These are phyloP conservation scores for Pseudomyrmex sp. DNA, from an alignment of 1,140 invertebrate species.

Conservation along the genomic window DNA sequence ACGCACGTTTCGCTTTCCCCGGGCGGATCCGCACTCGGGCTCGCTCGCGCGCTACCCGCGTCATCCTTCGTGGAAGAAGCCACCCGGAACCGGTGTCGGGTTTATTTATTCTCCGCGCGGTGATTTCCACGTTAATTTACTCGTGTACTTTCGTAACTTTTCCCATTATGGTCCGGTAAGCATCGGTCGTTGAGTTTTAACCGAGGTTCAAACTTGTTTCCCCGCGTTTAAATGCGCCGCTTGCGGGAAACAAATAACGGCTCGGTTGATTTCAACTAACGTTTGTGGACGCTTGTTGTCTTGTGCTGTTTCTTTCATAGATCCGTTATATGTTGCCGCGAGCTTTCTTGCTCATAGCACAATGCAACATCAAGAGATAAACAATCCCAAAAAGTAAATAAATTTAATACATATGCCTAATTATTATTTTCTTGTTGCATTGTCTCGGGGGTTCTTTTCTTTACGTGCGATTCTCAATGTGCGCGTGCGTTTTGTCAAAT, in stretches of 20 bases:
- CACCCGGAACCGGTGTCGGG: slow-evolving; percentile 40
- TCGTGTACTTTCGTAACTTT: slow-evolving; percentile 38
- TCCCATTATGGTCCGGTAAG: slow-evolving; percentile 32
- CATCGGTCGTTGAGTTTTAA: not conserved
- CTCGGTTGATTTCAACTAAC: not conserved
- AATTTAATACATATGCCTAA: no score
- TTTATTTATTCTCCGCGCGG: slow-evolving; percentile 45
- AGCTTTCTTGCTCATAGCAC: no score
- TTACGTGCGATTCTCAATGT: no score
- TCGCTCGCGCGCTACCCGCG: slow-evolving; percentile 24
- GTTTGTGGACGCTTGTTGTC: no score
- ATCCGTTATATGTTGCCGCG: no score
- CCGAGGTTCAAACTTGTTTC: slow-evolving; percentile 11
- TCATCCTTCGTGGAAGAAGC: slow-evolving; percentile 58
- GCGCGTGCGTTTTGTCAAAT: no score
- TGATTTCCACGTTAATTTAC: slow-evolving; percentile 48
- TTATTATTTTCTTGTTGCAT: no score
- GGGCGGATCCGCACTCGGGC: not conserved
- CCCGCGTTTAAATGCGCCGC: not conserved
- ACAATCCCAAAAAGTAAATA: no score
- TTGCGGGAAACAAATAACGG: no score
- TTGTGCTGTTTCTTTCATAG: no score
- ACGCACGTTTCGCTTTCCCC: slow-evolving; percentile 24
- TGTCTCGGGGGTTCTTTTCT: no score
- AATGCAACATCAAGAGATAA: no score